Evolutionary conservation across 2,113 vertebrate genomes (phyloP).

Genomic region (Embiotoca jacksoni): DNA sequence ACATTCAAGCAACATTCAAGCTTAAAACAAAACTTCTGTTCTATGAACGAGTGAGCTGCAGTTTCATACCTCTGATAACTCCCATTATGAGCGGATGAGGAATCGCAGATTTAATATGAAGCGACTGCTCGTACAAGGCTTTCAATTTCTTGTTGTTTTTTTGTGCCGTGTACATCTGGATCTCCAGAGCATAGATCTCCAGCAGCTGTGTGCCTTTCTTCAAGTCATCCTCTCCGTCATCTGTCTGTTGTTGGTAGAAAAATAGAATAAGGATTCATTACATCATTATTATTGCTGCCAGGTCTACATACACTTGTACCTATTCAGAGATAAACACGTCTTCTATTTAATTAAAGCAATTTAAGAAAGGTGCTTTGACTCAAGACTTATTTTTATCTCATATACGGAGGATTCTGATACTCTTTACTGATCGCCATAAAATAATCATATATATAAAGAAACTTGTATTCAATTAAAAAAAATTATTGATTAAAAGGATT

Average conservation of each 20-base stretch:
- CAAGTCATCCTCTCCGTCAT: constrained; percentile 98
- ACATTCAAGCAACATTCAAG: not conserved
- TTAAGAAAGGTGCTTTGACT: too few species aligned
- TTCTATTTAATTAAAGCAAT: too few species aligned
- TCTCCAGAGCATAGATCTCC: constrained; percentile 99
- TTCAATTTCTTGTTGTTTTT: constrained; percentile 99
- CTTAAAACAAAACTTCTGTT: not conserved
- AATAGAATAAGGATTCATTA: not conserved
- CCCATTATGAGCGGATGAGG: constrained; percentile 99
- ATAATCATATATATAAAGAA: not conserved
- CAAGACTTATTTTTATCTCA: too few species aligned
- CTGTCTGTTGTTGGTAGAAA: constrained; percentile 87
- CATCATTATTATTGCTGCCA: not conserved
- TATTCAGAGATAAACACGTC: too few species aligned
- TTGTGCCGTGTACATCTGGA: constrained; percentile 99
- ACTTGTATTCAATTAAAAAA: not conserved
- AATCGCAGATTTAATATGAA: constrained; percentile 99
- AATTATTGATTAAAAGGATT: not conserved
- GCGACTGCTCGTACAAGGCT: constrained; percentile 98
- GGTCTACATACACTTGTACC: too few species aligned
- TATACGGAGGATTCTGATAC: not conserved
- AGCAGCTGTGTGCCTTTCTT: constrained; percentile 98
- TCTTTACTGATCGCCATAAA: not conserved
- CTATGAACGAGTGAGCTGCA: not conserved
- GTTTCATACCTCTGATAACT: constrained; percentile 93